A percentile compares a stretch with the other conserved stretches of the same genome.
phyloP scores from a whole-genome alignment of 2,888 invertebrate genomes.

The Thymelicus lineola region DNA sequence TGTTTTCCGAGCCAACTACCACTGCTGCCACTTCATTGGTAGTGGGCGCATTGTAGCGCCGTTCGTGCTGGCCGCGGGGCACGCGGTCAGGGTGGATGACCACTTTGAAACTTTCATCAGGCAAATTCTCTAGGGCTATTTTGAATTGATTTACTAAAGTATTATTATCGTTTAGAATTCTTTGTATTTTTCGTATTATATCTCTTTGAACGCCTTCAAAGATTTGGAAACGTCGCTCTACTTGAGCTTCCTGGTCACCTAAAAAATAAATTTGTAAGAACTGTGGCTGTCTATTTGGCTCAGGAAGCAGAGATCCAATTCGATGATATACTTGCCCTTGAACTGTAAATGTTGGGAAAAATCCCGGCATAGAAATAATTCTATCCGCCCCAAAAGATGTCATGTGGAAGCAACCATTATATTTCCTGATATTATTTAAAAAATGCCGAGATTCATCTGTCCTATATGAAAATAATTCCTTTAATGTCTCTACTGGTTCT shows the following conservation, averaged over 20 bases:
- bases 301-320: slow-evolving; percentile 41
- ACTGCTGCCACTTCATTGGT: slow-evolving; percentile 41
- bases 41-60: slow-evolving; percentile 39
- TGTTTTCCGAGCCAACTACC: slow-evolving; percentile 29
- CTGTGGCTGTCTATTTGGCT: slow-evolving; percentile 29
- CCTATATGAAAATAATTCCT: slow-evolving; percentile 39
- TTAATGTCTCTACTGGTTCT: slow-evolving; percentile 45
- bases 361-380: slow-evolving; percentile 36
- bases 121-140: slow-evolving; percentile 43
- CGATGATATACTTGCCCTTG: slow-evolving; percentile 44
- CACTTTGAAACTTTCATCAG: slow-evolving; percentile 28
- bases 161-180: slow-evolving; percentile 47
- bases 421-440: slow-evolving; percentile 43
- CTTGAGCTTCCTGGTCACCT: slow-evolving; percentile 36
- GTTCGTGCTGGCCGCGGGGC: slow-evolving; percentile 46
- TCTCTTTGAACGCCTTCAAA: slow-evolving; percentile 40
- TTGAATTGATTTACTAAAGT: slow-evolving; percentile 47
- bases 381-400: slow-evolving; percentile 44
- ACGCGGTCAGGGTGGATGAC: slow-evolving; percentile 36
- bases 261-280: slow-evolving; percentile 43
- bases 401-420: slow-evolving; percentile 44
- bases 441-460: slow-evolving; percentile 43
- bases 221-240: slow-evolving; percentile 38
- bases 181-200: slow-evolving; percentile 46
- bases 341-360: slow-evolving; percentile 40